Evolutionary conservation across 2,797 vertebrate genomes (phyloP).

Genomic region (Heteromormyrus szaboi): DNA sequence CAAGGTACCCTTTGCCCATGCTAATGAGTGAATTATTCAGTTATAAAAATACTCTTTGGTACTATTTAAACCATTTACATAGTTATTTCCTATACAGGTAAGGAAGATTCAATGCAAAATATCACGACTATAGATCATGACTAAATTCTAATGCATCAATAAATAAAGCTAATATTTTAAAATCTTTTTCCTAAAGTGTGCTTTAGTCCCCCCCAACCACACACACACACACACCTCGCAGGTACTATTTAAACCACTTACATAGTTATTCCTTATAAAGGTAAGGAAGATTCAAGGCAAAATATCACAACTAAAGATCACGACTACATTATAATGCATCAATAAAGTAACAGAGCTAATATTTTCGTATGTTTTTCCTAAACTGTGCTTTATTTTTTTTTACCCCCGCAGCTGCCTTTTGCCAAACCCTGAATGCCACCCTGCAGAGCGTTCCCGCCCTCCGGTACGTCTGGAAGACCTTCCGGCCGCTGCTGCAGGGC

Average conservation of each 20-base stretch:
- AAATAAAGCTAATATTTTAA: not conserved
- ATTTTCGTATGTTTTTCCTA: too few species aligned
- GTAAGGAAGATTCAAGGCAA: not conserved
- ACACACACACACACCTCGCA: not conserved
- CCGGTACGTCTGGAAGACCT: conserved; percentile 79
- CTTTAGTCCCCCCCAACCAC: not conserved
- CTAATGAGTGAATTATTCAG: not conserved
- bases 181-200: not conserved
- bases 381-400: not conserved
- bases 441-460: conserved; percentile 78
- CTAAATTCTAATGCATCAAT: not conserved
- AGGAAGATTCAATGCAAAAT: not conserved
- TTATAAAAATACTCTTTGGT: not conserved
- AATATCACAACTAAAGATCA: not conserved
- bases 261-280: not conserved
- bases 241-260: not conserved
- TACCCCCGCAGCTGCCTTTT: conserved; percentile 70
- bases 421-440: conserved; percentile 75
- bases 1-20: not conserved
- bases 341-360: not conserved
- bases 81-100: not conserved
- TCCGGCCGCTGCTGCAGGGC: conserved; percentile 80
- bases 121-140: not conserved
- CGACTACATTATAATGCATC: not conserved
- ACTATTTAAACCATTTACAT: not conserved